phyloP scores from a whole-genome alignment of 2,113 vertebrate genomes.

The Tragelaphus strepsiceros region DNA sequence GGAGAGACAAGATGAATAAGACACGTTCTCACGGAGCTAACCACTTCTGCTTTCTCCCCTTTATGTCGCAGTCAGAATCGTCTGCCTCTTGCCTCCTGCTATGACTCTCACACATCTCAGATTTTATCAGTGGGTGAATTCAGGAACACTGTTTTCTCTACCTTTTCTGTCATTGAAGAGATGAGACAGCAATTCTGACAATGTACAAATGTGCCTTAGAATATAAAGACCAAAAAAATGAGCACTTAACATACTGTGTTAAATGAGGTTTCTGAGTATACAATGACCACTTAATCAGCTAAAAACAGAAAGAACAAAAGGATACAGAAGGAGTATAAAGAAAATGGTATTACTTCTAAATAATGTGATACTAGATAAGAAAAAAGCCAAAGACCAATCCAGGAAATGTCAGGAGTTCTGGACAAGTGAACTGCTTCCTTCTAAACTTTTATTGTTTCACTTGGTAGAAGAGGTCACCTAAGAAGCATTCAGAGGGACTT shows the following conservation, averaged over 20 bases:
- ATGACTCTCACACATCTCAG: background rate
- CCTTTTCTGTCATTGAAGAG: background rate
- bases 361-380: background rate
- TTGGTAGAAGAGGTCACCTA: background rate
- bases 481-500: background rate
- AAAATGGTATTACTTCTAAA: background rate
- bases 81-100: background rate
- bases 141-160: background rate
- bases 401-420: background rate
- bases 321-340: background rate
- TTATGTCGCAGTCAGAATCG: background rate
- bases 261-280: background rate
- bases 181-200: background rate
- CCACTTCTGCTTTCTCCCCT: background rate
- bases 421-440: background rate
- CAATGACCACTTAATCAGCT: background rate
- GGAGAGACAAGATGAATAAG: background rate
- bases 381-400: conserved; percentile 28
- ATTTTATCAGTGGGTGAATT: background rate
- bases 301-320: conserved; percentile 42
- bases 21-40: background rate
- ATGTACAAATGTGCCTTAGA: background rate
- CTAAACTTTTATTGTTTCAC: background rate
- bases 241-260: background rate
- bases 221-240: background rate